These are phyloP conservation scores for Luffia ferchaultella DNA, from an alignment of 2,888 invertebrate species.

Conservation along the genomic window DNA sequence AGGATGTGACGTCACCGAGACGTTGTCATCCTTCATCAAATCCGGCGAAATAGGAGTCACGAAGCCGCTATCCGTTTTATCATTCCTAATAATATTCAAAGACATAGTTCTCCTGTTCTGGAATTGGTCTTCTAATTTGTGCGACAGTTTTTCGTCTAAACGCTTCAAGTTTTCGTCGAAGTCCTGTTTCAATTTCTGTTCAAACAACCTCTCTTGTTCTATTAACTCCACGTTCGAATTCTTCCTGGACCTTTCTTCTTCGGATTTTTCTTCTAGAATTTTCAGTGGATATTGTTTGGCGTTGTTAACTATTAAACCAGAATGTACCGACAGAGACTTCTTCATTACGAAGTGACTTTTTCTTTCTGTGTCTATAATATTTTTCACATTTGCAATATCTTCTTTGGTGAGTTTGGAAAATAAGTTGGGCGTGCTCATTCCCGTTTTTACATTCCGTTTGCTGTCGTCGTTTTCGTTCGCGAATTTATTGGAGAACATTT, in stretches of 20 bases:
- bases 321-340: slow-evolving; percentile 53
- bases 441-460: slow-evolving; percentile 40
- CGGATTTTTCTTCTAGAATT: slow-evolving; percentile 56
- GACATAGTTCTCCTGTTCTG: slow-evolving; percentile 44
- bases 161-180: slow-evolving; percentile 52
- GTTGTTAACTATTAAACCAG: slow-evolving; percentile 37
- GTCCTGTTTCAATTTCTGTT: slow-evolving; percentile 51
- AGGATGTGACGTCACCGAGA: slow-evolving; percentile 68
- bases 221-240: slow-evolving; percentile 73
- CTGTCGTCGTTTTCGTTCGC: slow-evolving; percentile 42
- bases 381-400: slow-evolving; percentile 26
- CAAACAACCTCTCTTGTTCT: slow-evolving; percentile 67
- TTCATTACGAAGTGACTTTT: slow-evolving; percentile 41
- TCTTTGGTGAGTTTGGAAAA: slow-evolving; percentile 44
- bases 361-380: slow-evolving; percentile 22
- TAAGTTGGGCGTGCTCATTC: slow-evolving; percentile 47
- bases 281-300: slow-evolving; percentile 46
- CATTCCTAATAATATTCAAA: slow-evolving; percentile 34
- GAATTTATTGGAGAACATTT: slow-evolving; percentile 48
- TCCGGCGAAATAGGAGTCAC: slow-evolving; percentile 70
- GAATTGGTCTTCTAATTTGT: slow-evolving; percentile 28
- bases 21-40: slow-evolving; percentile 47
- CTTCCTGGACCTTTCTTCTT: slow-evolving; percentile 34
- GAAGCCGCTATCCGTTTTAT: slow-evolving; percentile 58
- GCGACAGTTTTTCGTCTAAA: slow-evolving; percentile 28